Base-by-base conservation (phyloP, 1,140 invertebrate genomes). In the Nephotettix cincticeps region DNA sequence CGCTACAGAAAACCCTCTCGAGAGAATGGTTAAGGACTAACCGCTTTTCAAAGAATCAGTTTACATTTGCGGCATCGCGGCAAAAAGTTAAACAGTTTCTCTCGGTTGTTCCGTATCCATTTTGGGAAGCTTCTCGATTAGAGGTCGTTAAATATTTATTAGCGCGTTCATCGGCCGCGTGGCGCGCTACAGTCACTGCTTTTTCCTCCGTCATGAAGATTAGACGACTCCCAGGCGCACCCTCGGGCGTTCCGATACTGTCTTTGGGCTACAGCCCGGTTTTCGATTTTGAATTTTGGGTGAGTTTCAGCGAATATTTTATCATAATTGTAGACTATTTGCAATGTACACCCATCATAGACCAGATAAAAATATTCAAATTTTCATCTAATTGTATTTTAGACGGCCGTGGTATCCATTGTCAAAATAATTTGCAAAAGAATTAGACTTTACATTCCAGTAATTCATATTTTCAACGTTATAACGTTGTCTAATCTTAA, bases 21-120 rank as follows among this genome's bases (percentile, higher is more conserved):
- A 61, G 56, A n/a, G n/a, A n/a, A n/a, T 61, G 56, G 56, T 36
- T 36, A 23, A 25, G 14, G 47, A 11, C 13, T 61, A 61, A 61
- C 23, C 56, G 56, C 56, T 61, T 61, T 21, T 61, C 23, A 6
- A 61, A 61, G 25, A 23, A 61, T 27, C 56, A 6, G 56, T 61
- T 61, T 61, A 29, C 56, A 29, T 27, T 61, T 19, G 47, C 21
- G 47, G 47, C 23, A 43, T 51, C 6, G 56, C 56, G 56, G 28
- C 56, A 61, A 61, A 61, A 61, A 61, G 2, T 61, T 61, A 27
- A 61, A 25, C 56, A 61, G 23, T 61, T 61, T 61, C 56, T 6
- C 4, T 25, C 19, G 13, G 13, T 6, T 21, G 2, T 28, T 27
- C 56, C 25, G 47, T 51, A 25, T 27, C 47, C 47, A 19, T 6